Conservation (phyloP, 2,888 invertebrate species). For the Cremastobaeus sp. region DNA sequence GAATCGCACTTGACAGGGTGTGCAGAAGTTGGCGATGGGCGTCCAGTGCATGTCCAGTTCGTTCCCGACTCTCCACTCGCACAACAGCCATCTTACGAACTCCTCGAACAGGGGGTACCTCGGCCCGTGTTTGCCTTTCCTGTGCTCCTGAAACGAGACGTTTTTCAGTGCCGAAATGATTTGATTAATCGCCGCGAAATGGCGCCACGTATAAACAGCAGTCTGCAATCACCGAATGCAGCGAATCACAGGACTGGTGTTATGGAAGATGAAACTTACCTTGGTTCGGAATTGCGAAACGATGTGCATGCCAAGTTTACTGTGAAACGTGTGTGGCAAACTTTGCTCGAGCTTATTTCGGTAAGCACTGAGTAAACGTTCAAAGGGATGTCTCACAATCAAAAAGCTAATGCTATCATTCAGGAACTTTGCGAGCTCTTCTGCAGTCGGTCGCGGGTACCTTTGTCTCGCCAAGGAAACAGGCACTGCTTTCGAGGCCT, state of each 20-base stretch:
- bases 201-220: too few relatives aligned
- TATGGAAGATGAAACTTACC: too few relatives aligned
- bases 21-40: slow-evolving; percentile 90
- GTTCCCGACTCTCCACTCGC: slow-evolving; percentile 83
- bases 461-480: slow-evolving; percentile 87
- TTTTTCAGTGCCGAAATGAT: too few relatives aligned
- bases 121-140: slow-evolving; percentile 76
- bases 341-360: slow-evolving; percentile 91
- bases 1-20: slow-evolving; percentile 90
- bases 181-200: too few relatives aligned
- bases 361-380: slow-evolving; percentile 89
- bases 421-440: slow-evolving; percentile 86
- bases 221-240: too few relatives aligned
- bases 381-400: slow-evolving; percentile 90
- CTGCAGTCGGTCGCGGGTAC: slow-evolving; percentile 87
- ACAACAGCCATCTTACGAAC: slow-evolving; percentile 88
- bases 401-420: slow-evolving; percentile 88
- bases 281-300: slow-evolving; percentile 85
- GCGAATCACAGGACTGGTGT: too few relatives aligned
- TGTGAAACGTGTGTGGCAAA: slow-evolving; percentile 89
- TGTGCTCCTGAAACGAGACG: slow-evolving; percentile 66
- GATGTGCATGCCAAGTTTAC: slow-evolving; percentile 88
- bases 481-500: slow-evolving; percentile 87
- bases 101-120: slow-evolving; percentile 89
- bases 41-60: slow-evolving; percentile 92